phyloP scores from a whole-genome alignment of 1,140 invertebrate genomes.

The Nautilus pompilius region DNA sequence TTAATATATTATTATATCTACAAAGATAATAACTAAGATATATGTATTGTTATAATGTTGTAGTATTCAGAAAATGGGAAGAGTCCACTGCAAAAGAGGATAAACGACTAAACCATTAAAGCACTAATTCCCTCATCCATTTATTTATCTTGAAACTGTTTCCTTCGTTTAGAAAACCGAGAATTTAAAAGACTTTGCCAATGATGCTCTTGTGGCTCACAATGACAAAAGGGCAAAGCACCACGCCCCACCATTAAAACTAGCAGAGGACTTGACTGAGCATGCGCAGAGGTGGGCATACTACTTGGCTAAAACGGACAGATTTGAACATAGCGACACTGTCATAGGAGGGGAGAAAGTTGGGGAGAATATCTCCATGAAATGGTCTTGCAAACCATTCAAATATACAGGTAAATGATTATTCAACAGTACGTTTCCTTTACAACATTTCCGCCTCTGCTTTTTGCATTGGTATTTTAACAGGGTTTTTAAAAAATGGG shows the following conservation, averaged over 20 bases:
- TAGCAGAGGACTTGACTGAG: conserved; percentile 35
- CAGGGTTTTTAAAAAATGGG: too few relatives aligned
- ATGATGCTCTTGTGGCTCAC: conserved; percentile 60
- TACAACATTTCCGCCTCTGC: too few relatives aligned
- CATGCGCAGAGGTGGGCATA: conserved; percentile 76
- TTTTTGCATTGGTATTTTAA: neutral
- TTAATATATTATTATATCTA: too few relatives aligned
- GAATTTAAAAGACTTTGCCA: conserved; percentile 27
- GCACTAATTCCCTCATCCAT: neutral
- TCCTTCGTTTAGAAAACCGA: conserved; percentile 7
- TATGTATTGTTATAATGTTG: conserved; percentile 2
- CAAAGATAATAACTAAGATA: too few relatives aligned
- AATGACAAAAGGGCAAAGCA: conserved; percentile 76
- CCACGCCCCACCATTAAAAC: conserved; percentile 54
- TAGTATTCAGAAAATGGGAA: conserved; percentile 5
- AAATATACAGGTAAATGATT: conserved; percentile 43
- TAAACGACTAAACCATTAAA: neutral
- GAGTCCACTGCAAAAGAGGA: neutral
- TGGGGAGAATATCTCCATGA: conserved; percentile 50
- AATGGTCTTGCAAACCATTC: conserved; percentile 32
- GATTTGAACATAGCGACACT: conserved; percentile 71
- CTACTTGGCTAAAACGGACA: conserved; percentile 73
- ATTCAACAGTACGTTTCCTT: too few relatives aligned
- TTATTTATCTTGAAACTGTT: neutral
- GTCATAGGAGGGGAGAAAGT: conserved; percentile 32